Base-by-base conservation (phyloP, 2,113 vertebrate genomes). In the Anser brachyrhynchus region DNA sequence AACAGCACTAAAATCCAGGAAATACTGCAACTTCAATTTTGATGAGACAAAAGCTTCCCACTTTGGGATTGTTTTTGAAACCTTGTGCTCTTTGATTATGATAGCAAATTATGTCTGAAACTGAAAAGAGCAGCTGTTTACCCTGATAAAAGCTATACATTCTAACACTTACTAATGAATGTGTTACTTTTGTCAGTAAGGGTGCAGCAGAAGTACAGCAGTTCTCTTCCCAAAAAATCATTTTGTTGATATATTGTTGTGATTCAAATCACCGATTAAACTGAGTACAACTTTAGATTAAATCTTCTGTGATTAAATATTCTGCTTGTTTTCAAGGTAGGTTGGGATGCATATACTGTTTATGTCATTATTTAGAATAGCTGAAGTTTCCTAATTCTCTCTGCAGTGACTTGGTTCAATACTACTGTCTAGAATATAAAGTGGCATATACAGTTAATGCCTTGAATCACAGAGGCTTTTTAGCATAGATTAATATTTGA, bases 1-100 rank as follows among this genome's bases (percentile, higher is more conserved):
- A 84, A 71, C 29, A 69, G 65, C 89, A 72, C 33, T 78, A 81
- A 92, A 92, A 46, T 72, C 35, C 80, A 87, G 77, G 89, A 96
- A 94, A 84, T 67, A 61, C 9, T 46, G 51, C 52, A 74, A 39
- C 43, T 37, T 67, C 9, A 84, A 57, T 87, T 92, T 78, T 90
- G 72, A 31, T 79, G 89, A 92, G 52, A 39, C 55, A 54, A 4
- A 83, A 82, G 10, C 43, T 92, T 90, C 37, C 52, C 25, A n/a
- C 17, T 90, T 64, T n/a, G 7, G 13, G 57, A 21, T 39, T 31
- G 9, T 31, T 91, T 75, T 72, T 70, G 86, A 70, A 84, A 87
- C 52, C 57, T 54, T 69, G 19, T 78, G 35, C 57, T 31, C 33
- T 71, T 92, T 81, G 86, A 61, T 81, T 84, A 20, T 16, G 52